Evolutionary conservation across 2,888 invertebrate genomes (phyloP).

Genomic region (Patella pellucida): DNA sequence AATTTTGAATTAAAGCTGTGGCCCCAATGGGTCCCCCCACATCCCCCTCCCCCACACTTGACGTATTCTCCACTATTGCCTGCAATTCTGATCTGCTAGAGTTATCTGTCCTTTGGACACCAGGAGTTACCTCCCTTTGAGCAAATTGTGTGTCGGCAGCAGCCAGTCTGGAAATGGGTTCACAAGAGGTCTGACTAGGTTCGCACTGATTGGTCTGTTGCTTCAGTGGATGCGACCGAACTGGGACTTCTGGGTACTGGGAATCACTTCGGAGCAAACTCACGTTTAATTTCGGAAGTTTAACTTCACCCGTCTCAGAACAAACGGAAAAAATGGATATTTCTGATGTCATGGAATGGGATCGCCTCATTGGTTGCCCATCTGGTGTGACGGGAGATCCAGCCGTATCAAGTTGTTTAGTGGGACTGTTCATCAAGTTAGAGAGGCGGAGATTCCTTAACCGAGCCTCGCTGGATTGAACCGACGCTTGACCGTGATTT

Average conservation of each 20-base stretch:
- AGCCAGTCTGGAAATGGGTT: neutral
- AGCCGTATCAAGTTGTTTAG: conserved; percentile 19
- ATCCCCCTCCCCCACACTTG: neutral
- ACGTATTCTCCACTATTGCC: neutral
- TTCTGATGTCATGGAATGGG: conserved; percentile 45
- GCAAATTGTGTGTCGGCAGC: neutral
- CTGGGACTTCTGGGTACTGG: conserved; percentile 43
- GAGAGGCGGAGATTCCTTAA: conserved; percentile 21
- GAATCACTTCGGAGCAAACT: conserved; percentile 47
- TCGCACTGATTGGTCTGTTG: neutral
- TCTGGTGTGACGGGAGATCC: conserved; percentile 30
- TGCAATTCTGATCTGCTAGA: conserved; percentile 10
- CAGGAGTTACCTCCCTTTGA: neutral
- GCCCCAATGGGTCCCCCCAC: neutral
- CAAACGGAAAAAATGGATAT: conserved; percentile 52
- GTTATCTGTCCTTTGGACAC: neutral
- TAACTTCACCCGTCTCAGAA: conserved; percentile 56
- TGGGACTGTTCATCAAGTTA: conserved; percentile 20
- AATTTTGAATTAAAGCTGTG: neutral
- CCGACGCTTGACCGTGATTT: neutral
- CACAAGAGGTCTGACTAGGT: neutral
- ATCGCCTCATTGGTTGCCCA: conserved; percentile 33
- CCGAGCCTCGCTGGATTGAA: conserved; percentile 7
- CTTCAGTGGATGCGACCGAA: conserved; percentile 9
- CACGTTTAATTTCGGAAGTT: conserved; percentile 20